These are phyloP conservation scores for Diplodus puntazzo DNA, from an alignment of 2,797 vertebrate species.

Conservation along the genomic window DNA sequence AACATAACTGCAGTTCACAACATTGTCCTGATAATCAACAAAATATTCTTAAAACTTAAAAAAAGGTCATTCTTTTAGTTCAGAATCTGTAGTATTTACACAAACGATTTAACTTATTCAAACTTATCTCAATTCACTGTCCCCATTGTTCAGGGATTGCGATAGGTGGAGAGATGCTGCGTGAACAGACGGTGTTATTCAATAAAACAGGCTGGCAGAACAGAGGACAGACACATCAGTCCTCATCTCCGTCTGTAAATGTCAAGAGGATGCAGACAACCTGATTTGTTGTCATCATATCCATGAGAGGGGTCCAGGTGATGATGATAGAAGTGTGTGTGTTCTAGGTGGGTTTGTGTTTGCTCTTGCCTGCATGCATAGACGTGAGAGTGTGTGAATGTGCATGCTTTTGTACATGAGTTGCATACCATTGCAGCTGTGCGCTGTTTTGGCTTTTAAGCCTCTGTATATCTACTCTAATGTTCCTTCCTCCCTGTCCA, in stretches of 20 bases:
- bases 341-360: background rate
- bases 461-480: background rate
- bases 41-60: too few species aligned
- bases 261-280: conserved; percentile 75
- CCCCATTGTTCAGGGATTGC: background rate
- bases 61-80: too few species aligned
- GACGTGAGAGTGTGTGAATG: background rate
- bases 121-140: too few species aligned
- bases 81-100: too few species aligned
- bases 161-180: conserved; percentile 10
- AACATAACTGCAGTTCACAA: too few species aligned
- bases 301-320: conserved; percentile 59
- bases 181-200: conserved; percentile 27
- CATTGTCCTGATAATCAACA: too few species aligned
- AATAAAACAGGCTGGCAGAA: conserved; percentile 54
- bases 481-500: background rate
- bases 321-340: conserved; percentile 61
- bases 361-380: background rate
- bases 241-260: conserved; percentile 76
- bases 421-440: background rate
- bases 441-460: background rate
- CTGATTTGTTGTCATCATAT: conserved; percentile 75
- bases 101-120: too few species aligned
- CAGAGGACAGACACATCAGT: conserved; percentile 67
- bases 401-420: background rate